Evolutionary conservation across 2,797 vertebrate species (phyloP).

Genomic region (Poeciliopsis gracilis): DNA sequence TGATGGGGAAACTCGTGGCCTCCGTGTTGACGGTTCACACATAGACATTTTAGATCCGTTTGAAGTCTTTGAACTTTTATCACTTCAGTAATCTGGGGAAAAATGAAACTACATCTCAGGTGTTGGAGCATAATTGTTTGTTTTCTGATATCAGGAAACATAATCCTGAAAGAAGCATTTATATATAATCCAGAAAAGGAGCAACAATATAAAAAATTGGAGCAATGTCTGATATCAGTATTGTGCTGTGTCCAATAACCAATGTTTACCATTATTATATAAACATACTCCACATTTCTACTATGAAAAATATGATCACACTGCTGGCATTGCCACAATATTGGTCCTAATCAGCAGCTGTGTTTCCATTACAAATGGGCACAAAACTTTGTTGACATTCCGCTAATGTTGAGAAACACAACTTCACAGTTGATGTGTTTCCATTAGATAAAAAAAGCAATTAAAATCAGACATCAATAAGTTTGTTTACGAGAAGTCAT

Average conservation of each 20-base stretch:
- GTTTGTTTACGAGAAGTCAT: no score
- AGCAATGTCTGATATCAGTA: neutral
- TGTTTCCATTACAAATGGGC: no score
- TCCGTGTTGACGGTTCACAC: slow-evolving; percentile 6
- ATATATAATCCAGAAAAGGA: neutral
- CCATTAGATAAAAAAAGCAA: no score
- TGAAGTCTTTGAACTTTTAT: neutral
- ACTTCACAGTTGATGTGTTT: no score
- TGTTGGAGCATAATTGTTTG: no score
- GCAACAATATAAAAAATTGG: neutral
- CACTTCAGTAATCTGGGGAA: neutral
- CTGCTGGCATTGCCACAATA: neutral
- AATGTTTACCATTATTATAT: neutral
- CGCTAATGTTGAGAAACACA: no score
- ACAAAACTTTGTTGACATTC: no score
- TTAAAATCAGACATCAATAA: no score
- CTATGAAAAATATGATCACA: neutral
- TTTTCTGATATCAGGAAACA: no score
- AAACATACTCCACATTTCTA: neutral
- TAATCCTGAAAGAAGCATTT: no score
- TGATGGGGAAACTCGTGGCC: neutral
- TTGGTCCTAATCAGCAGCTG: no score
- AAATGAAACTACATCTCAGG: neutral
- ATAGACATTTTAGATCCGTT: neutral
- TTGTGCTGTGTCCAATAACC: neutral